Evolutionary conservation across 2,797 vertebrate genomes (phyloP).

Genomic region (Pipistrellus pipistrellus): DNA sequence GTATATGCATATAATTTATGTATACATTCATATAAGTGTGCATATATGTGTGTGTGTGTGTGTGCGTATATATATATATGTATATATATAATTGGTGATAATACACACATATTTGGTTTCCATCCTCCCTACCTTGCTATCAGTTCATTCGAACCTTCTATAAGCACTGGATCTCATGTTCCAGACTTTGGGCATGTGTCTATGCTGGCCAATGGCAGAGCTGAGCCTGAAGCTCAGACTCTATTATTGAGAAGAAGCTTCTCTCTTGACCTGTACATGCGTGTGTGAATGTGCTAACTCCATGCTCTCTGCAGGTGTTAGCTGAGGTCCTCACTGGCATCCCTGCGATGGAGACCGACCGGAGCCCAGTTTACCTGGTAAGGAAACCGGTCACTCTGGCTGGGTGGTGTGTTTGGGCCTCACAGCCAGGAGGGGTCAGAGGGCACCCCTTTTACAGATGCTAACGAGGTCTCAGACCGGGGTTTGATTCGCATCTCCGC

Average conservation of each 20-base stretch:
- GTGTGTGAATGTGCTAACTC: background rate
- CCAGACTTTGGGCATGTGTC: background rate
- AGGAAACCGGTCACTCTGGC: slow-evolving; percentile 57
- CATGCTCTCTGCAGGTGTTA: slow-evolving; percentile 85
- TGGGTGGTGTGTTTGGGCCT: background rate
- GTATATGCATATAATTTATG: background rate
- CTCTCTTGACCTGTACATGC: background rate
- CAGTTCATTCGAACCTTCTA: background rate
- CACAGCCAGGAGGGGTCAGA: background rate
- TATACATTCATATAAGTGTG: background rate
- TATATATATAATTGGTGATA: background rate
- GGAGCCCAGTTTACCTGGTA: slow-evolving; percentile 89
- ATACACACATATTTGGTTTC: background rate
- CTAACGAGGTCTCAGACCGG: background rate
- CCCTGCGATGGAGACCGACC: slow-evolving; percentile 87
- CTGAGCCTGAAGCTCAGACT: background rate
- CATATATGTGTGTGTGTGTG: background rate
- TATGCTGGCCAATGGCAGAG: background rate
- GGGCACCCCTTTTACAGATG: background rate
- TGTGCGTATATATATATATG: background rate
- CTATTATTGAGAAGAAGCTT: background rate
- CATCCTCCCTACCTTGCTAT: background rate
- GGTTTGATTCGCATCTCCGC: background rate
- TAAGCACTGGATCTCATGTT: background rate
- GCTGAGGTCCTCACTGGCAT: slow-evolving; percentile 89